These are phyloP conservation scores for Chamaetylas fuelleborni DNA, from an alignment of 2,113 vertebrate genomes.

Conservation along the genomic window DNA sequence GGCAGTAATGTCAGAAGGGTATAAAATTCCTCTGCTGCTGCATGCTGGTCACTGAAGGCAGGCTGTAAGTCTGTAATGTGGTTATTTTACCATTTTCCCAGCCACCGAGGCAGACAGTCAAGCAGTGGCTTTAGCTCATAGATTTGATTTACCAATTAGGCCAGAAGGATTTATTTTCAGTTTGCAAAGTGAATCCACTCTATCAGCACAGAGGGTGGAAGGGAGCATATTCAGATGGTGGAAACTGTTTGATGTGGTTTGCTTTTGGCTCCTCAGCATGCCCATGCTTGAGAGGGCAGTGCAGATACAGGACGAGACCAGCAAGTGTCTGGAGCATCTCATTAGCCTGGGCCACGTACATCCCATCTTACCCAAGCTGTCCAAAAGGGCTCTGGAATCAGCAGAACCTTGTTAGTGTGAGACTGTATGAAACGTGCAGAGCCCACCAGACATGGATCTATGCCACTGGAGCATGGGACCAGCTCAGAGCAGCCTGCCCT, in stretches of 20 bases:
- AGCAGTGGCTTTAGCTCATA: neutral
- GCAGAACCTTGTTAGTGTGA: neutral
- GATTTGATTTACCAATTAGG: neutral
- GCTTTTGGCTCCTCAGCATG: neutral
- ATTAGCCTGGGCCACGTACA: accelerated
- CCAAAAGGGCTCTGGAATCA: neutral
- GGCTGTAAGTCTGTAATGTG: neutral
- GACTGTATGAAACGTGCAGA: accelerated
- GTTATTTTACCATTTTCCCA: neutral
- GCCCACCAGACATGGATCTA: neutral
- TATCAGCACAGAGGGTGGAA: neutral
- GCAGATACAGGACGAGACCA: neutral
- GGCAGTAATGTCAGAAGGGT: neutral
- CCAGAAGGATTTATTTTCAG: neutral
- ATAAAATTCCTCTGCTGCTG: neutral
- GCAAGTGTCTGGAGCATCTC: neutral
- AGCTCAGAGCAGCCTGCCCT: neutral
- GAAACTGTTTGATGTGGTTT: neutral
- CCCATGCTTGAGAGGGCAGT: neutral
- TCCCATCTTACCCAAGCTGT: neutral
- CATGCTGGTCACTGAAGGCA: neutral
- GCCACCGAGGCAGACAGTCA: neutral
- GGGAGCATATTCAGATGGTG: neutral
- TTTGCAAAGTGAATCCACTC: neutral
- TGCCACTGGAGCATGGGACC: accelerated